Evolutionary conservation across 1,140 invertebrate species (phyloP).

Genomic region (Pogonognathellus flavescens): DNA sequence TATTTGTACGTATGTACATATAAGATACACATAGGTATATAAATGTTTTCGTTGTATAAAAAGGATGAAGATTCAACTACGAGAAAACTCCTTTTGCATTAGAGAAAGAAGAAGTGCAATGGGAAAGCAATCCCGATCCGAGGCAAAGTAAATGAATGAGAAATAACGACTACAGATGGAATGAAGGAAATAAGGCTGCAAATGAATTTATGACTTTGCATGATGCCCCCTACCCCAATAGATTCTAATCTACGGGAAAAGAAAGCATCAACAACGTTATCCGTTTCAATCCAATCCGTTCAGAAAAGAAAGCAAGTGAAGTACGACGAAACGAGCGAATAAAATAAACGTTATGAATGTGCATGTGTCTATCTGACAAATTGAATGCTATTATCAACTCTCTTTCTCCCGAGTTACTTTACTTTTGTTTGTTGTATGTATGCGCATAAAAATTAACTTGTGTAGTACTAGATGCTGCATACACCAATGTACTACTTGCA

Average conservation of each 20-base stretch:
- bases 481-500: too few species aligned
- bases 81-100: neutral
- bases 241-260: constrained; percentile 1
- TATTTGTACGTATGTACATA: too few species aligned
- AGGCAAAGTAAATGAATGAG: constrained; percentile 2
- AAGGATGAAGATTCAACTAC: neutral
- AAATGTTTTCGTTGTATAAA: neutral
- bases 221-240: constrained; percentile 15
- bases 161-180: constrained; percentile 5
- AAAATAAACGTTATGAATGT: constrained; percentile 20
- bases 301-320: neutral
- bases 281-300: constrained; percentile 15
- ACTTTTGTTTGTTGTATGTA: neutral
- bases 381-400: constrained; percentile 16
- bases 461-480: neutral
- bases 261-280: neutral
- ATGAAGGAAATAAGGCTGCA: neutral
- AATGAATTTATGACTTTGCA: constrained; percentile 37
- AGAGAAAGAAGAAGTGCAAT: neutral
- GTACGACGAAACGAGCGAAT: neutral
- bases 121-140: neutral
- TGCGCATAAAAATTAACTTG: neutral
- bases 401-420: constrained; percentile 1
- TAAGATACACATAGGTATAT: too few species aligned
- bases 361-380: constrained; percentile 28